Percentiles rank a stretch among this genome's conserved stretches.
phyloP scores from a whole-genome alignment of 1,140 invertebrate species.

The Papilio aristodemus region DNA sequence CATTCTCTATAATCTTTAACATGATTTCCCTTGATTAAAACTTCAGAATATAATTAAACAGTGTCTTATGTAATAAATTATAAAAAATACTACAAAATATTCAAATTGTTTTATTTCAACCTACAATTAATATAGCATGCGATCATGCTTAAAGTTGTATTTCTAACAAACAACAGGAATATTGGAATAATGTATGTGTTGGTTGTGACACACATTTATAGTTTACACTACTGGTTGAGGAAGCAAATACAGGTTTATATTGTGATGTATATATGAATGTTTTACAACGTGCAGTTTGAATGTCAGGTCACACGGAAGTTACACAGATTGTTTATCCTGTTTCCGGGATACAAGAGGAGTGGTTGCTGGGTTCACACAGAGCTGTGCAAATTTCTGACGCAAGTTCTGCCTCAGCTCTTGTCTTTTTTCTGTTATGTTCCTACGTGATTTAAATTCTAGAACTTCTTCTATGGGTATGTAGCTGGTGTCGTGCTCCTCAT shows the following conservation, averaged over 20 bases:
- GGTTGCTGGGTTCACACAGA: slow-evolving; percentile 83
- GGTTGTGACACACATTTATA: slow-evolving; percentile 28
- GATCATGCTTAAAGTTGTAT: slow-evolving; percentile 27
- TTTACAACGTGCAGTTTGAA: slow-evolving; percentile 59
- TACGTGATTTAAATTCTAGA: slow-evolving; percentile 87
- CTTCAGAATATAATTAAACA: slow-evolving; percentile 26
- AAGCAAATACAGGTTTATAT: slow-evolving; percentile 35
- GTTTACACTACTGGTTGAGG: slow-evolving; percentile 35
- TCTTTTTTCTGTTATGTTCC: slow-evolving; percentile 89
- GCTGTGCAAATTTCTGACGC: slow-evolving; percentile 89
- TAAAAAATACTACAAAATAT: slow-evolving; percentile 30
- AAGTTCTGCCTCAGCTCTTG: slow-evolving; percentile 90
- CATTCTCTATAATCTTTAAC: slow-evolving; percentile 17
- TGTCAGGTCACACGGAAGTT: slow-evolving; percentile 47
- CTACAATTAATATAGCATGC: slow-evolving; percentile 31
- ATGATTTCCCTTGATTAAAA: slow-evolving; percentile 29
- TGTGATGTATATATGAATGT: slow-evolving; percentile 33
- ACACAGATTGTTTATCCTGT: slow-evolving; percentile 54
- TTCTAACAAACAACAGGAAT: slow-evolving; percentile 25
- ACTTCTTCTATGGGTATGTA: slow-evolving; percentile 94
- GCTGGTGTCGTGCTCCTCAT: slow-evolving; percentile 87
- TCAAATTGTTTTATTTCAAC: slow-evolving; percentile 34
- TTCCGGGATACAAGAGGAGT: slow-evolving; percentile 42
- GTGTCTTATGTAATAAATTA: slow-evolving; percentile 30
- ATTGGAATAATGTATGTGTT: slow-evolving; percentile 29